Conservation (phyloP, 2,888 invertebrate genomes). For the Agrochola circellaris region DNA sequence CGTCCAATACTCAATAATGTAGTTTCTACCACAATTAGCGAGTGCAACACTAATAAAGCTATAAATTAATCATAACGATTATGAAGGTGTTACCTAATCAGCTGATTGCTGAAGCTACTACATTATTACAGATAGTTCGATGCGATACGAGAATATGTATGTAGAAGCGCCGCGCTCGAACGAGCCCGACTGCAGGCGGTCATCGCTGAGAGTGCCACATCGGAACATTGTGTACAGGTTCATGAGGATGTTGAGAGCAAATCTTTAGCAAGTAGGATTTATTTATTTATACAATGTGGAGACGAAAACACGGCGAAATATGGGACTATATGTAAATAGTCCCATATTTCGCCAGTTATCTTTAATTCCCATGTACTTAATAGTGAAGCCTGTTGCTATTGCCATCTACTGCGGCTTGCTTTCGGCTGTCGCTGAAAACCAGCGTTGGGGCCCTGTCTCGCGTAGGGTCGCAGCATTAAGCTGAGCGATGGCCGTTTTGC, state of each 20-base stretch:
- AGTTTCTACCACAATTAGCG: not conserved
- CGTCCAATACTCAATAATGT: not conserved
- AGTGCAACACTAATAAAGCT: conserved; percentile 14
- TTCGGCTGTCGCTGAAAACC: no score
- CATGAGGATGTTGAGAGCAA: not conserved
- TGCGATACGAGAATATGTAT: not conserved
- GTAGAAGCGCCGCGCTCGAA: not conserved
- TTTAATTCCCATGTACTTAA: no score
- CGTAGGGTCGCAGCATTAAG: no score
- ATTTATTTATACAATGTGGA: no score
- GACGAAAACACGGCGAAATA: no score
- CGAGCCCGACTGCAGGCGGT: not conserved
- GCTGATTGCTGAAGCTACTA: conserved; percentile 7
- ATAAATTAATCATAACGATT: conserved; percentile 16
- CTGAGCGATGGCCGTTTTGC: no score
- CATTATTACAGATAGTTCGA: not conserved
- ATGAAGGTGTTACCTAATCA: conserved; percentile 3
- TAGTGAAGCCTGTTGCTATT: no score
- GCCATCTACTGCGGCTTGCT: no score
- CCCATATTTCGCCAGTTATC: no score
- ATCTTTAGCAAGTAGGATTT: not conserved
- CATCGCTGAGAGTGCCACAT: not conserved
- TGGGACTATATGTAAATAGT: no score
- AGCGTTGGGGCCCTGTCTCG: no score
- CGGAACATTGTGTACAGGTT: not conserved